Percentiles rank a stretch among this genome's conserved stretches.
Evolutionary conservation across 92 coral and sea anemone genomes (phyloP).

Genomic region (Siderastrea radians): DNA sequence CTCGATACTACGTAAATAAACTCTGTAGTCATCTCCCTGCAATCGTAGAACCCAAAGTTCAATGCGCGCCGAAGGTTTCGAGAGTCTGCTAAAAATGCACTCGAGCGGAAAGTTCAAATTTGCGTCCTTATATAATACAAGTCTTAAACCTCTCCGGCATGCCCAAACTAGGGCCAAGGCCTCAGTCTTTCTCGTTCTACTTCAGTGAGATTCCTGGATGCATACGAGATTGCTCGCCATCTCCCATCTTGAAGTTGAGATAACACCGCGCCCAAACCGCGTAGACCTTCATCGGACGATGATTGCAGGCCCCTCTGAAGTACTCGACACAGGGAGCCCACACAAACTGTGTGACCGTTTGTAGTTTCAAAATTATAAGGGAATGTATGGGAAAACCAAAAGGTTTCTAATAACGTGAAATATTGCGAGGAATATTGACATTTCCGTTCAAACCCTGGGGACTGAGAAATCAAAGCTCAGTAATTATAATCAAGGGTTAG

Average conservation of each 20-base stretch:
- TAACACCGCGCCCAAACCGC: conserved; percentile 54
- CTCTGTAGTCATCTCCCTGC: conserved; percentile 46
- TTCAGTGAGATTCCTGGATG: conserved; percentile 62
- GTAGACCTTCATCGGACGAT: conserved; percentile 60
- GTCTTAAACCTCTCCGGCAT: conserved; percentile 52
- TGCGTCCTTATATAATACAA: conserved; percentile 55
- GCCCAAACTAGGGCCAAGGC: conserved; percentile 63
- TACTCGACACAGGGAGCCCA: conserved; percentile 30
- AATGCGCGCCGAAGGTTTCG: conserved; percentile 43
- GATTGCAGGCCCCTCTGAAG: conserved; percentile 54
- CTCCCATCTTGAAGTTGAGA: conserved; percentile 51
- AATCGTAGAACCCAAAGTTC: conserved; percentile 43
- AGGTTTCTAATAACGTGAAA: too few species aligned
- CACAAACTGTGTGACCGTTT: too few species aligned
- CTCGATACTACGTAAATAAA: conserved; percentile 31
- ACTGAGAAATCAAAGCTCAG: too few species aligned
- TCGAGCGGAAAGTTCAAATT: conserved; percentile 34
- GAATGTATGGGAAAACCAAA: too few species aligned
- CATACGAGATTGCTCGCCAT: conserved; percentile 65
- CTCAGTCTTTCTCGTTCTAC: conserved; percentile 59
- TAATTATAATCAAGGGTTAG: too few species aligned
- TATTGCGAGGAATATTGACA: too few species aligned
- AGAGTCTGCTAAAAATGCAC: conserved; percentile 42
- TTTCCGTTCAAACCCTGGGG: too few species aligned
- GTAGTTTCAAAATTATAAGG: too few species aligned